These are phyloP conservation scores for Hylomyscus alleni DNA, from an alignment of 2,797 vertebrate species.

Conservation along the genomic window DNA sequence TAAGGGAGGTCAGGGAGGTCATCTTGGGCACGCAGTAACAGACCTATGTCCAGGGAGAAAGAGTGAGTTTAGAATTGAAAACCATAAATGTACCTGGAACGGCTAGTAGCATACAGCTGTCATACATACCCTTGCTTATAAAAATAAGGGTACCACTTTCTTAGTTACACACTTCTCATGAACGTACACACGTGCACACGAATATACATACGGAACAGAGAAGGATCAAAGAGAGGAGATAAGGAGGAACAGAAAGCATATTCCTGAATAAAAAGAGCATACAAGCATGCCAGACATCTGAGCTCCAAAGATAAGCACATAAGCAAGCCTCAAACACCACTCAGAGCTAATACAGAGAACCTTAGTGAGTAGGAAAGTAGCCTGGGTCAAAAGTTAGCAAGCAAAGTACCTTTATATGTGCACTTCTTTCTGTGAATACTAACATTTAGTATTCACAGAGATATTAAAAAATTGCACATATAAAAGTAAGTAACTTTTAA, in stretches of 20 bases:
- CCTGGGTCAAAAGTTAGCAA: not conserved
- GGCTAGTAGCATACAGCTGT: not conserved
- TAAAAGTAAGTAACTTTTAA: not conserved
- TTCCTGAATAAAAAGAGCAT: not conserved
- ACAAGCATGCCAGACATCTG: not conserved
- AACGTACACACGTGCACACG: no score
- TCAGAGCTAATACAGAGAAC: not conserved
- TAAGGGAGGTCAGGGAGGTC: not conserved
- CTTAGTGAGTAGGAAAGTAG: not conserved
- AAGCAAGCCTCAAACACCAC: not conserved
- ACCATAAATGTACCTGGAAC: not conserved
- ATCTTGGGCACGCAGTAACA: not conserved
- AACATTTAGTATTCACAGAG: conserved; percentile 19
- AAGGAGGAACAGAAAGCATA: not conserved
- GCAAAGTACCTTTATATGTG: not conserved
- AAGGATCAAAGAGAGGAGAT: not conserved
- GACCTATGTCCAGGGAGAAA: not conserved
- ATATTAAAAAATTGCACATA: not conserved
- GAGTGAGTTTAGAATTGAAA: conserved; percentile 11
- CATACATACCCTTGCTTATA: not conserved
- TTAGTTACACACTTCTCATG: not conserved
- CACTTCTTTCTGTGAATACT: not conserved
- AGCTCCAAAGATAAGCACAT: not conserved
- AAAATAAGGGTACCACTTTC: not conserved
- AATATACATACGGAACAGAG: no score